phyloP scores from a whole-genome alignment of 2,113 vertebrate species.

The Callipepla californica region DNA sequence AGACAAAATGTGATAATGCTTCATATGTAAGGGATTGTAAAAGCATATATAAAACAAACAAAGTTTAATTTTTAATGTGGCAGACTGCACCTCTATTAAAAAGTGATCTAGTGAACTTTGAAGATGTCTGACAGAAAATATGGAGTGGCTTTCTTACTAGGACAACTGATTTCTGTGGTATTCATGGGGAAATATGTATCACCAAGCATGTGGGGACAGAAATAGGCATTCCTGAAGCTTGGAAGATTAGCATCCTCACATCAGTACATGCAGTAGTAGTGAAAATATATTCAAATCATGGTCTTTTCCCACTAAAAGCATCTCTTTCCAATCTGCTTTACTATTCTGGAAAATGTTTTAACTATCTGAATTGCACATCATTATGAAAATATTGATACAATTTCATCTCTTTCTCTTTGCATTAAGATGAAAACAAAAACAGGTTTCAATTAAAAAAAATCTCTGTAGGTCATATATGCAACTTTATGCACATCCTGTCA shows the following conservation, averaged over 20 bases:
- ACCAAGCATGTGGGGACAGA: background rate
- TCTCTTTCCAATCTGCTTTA: background rate
- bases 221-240: background rate
- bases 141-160: background rate
- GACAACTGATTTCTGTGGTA: background rate
- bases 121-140: background rate
- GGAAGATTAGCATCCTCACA: background rate
- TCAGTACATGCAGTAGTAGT: background rate
- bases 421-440: background rate
- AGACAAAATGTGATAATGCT: background rate
- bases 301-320: background rate
- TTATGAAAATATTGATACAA: background rate
- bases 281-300: background rate
- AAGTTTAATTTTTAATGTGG: background rate
- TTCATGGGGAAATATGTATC: background rate
- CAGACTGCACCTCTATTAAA: background rate
- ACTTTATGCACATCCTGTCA: background rate
- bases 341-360: background rate
- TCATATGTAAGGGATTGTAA: background rate
- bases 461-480: background rate
- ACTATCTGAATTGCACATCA: background rate
- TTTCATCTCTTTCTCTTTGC: background rate
- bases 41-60: background rate
- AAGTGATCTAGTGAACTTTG: background rate
- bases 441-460: background rate